These are phyloP conservation scores for Leptopterna dolabrata DNA, from an alignment of 2,888 invertebrate species.

Conservation along the genomic window DNA sequence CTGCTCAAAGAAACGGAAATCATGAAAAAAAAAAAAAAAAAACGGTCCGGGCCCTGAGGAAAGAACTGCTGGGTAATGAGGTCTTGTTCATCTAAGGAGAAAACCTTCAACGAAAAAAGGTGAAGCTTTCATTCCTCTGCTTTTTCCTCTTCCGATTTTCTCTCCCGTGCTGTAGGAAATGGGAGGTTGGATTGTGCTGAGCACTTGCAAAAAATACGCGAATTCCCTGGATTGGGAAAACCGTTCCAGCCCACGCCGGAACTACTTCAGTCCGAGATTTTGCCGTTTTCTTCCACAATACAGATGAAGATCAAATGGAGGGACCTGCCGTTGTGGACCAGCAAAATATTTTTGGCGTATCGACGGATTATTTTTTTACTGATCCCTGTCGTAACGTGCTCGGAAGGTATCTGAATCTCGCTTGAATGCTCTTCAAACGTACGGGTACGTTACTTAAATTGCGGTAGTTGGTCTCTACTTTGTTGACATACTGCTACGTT, in stretches of 20 bases:
- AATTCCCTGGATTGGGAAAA: neutral
- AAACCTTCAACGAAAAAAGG: constrained; percentile 7
- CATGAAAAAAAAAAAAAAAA: neutral
- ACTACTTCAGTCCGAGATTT: neutral
- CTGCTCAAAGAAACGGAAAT: neutral
- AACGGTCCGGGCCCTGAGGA: neutral
- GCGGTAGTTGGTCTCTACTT: no score
- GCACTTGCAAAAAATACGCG: neutral
- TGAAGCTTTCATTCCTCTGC: constrained; percentile 28
- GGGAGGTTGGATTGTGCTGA: neutral
- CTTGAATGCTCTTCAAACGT: no score
- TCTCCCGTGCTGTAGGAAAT: neutral
- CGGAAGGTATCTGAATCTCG: no score
- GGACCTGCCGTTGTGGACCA: no score
- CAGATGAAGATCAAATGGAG: neutral
- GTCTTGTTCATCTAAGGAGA: constrained; percentile 39
- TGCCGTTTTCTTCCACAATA: neutral
- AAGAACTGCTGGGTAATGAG: constrained; percentile 25
- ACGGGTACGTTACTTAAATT: no score
- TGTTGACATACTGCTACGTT: no score
- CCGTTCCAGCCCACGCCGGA: neutral
- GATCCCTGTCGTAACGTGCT: no score
- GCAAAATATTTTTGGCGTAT: no score
- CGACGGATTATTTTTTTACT: no score
- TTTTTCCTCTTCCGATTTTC: neutral